Base-by-base conservation (phyloP, 2,113 vertebrate species). In the Alouatta palliata region DNA sequence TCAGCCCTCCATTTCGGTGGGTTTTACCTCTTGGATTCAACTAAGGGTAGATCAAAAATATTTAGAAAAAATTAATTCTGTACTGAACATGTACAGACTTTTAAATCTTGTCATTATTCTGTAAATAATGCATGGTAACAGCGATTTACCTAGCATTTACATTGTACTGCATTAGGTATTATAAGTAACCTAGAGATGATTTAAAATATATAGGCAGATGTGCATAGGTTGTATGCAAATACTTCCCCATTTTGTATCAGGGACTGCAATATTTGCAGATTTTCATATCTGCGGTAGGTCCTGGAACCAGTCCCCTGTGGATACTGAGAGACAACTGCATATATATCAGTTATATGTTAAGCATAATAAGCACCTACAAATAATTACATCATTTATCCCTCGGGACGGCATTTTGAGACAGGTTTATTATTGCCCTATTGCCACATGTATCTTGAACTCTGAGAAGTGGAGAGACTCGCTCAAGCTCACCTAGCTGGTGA, bases 341-440 rank as follows among this genome's bases (percentile, higher is more conserved):
- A 10, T 8, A 13, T 4, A 8, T 70, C 35, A 49, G 43, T 49
- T 47, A 19, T 19, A 73, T 3, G 13, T 19, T 77, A 77, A 54
- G 23, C 3, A 8, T 13, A 6, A 16, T 43, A 12, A 52, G 5
- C 2, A 4, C 52, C 70, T 84, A 84, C 13, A 52, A 54, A 4
- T 43, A 5, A 12, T 14, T 40, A 13, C 16, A 2, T 71, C 20
- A 20, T 13, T 30, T 80, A 21, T 75, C 52, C 25, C 20, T 17
- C 35, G 30, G 37, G 68, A 37, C 2, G 17, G 2, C 40, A 30
- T 64, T 83, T 61, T 45, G 49, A 87, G 47, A 45, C 25, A 23
- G 54, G 25, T 25, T 20, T 32, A 12, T 61, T 25, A 27, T 6
- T 8, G 11, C 19, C 3, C 1, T 0, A 35, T 27, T 73, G 17